These are phyloP conservation scores for Gavialis gangeticus DNA, from an alignment of 2,113 vertebrate genomes.

Conservation along the genomic window DNA sequence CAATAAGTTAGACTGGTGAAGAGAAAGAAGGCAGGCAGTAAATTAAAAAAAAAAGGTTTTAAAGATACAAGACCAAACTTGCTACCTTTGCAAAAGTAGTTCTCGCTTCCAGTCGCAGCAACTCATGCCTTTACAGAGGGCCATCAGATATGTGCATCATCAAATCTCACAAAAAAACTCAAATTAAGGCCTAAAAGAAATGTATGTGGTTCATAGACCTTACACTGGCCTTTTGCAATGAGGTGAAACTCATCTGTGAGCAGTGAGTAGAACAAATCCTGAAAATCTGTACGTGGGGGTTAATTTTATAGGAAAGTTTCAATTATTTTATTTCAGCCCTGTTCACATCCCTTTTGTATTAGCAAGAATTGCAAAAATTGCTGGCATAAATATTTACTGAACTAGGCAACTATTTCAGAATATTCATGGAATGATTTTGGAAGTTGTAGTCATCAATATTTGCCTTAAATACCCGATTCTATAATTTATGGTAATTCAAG, in stretches of 20 bases:
- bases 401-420: background rate
- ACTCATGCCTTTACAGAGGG: background rate
- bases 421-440: background rate
- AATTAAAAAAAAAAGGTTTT: background rate
- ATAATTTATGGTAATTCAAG: background rate
- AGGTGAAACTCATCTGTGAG: background rate
- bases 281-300: background rate
- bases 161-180: background rate
- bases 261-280: background rate
- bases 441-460: background rate
- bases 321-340: background rate
- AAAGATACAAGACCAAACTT: background rate
- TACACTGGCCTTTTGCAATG: background rate
- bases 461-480: background rate
- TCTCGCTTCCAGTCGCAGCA: background rate
- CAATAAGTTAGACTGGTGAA: slow-evolving; percentile 27
- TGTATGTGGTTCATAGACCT: background rate
- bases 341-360: background rate
- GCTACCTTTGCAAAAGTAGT: background rate
- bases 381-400: background rate
- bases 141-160: background rate
- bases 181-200: background rate
- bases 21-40: background rate
- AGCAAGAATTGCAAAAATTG: background rate
- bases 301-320: background rate